These are phyloP conservation scores for Syngnathus acus DNA, from an alignment of 2,797 vertebrate genomes.

Conservation along the genomic window DNA sequence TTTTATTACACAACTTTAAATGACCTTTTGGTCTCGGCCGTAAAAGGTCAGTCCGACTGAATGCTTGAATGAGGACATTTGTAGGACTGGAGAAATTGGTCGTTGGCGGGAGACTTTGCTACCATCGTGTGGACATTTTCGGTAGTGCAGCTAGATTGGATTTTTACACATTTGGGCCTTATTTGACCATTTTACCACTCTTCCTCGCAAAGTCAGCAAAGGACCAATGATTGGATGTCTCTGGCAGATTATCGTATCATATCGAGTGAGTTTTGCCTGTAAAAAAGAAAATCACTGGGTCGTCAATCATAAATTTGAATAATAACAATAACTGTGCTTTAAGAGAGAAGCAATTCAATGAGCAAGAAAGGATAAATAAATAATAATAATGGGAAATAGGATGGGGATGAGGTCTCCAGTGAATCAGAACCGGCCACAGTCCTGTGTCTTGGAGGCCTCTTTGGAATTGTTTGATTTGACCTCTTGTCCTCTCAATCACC, in stretches of 20 bases:
- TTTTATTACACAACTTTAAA: not conserved
- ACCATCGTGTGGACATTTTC: slow-evolving; percentile 27
- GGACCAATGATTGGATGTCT: not conserved
- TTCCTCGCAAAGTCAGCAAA: not conserved
- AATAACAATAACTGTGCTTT: no score
- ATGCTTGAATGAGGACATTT: slow-evolving; percentile 26
- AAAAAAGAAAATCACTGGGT: no score
- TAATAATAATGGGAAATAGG: slow-evolving; percentile 21
- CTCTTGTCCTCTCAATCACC: slow-evolving; percentile 30
- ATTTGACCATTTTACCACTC: not conserved
- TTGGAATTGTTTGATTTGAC: slow-evolving; percentile 29
- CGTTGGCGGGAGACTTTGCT: slow-evolving; percentile 18
- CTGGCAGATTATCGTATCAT: not conserved
- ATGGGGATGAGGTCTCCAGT: slow-evolving; percentile 35
- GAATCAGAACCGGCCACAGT: slow-evolving; percentile 32
- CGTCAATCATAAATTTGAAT: no score
- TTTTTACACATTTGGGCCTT: not conserved
- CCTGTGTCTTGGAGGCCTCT: slow-evolving; percentile 34
- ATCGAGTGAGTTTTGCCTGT: no score
- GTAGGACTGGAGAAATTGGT: no score
- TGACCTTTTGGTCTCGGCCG: slow-evolving; percentile 22
- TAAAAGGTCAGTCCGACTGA: slow-evolving; percentile 26
- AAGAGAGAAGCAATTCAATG: no score
- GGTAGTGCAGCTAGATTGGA: slow-evolving; percentile 1
- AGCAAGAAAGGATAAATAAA: no score